Percentiles rank a stretch among this genome's conserved stretches.
Evolutionary conservation across 2,888 invertebrate genomes (phyloP).

Genomic region (Alviniconcha strummeri): DNA sequence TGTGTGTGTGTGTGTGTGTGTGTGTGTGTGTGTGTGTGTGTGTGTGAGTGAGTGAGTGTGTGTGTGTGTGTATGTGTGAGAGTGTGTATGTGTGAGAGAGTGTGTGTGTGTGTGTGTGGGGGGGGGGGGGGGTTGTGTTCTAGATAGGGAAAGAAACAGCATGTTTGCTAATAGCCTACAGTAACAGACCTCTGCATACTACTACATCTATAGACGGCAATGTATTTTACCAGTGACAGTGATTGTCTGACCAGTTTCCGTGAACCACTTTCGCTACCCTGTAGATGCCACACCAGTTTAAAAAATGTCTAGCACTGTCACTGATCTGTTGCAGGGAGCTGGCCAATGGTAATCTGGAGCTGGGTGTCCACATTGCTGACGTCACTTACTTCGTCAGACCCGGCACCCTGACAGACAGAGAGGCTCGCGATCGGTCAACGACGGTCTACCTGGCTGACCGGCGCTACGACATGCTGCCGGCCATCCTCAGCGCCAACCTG

Average conservation of each 20-base stretch:
- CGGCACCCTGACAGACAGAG: slow-evolving; percentile 56
- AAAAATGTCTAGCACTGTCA: too few relatives aligned
- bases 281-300: too few relatives aligned
- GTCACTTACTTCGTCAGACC: slow-evolving; percentile 60
- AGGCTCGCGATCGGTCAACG: slow-evolving; percentile 57
- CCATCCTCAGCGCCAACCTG: slow-evolving; percentile 68
- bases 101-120: not conserved
- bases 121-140: not conserved
- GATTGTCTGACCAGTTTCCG: too few relatives aligned
- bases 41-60: too few relatives aligned
- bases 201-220: not conserved
- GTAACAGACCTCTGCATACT: too few relatives aligned
- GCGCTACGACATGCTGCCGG: slow-evolving; percentile 72
- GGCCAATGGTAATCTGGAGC: slow-evolving; percentile 63
- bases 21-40: not conserved
- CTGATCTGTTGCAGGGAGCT: slow-evolving; percentile 51
- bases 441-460: slow-evolving; percentile 69
- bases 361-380: slow-evolving; percentile 66
- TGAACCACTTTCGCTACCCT: too few relatives aligned
- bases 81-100: not conserved
- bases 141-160: not conserved
- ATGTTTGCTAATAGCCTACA: too few relatives aligned
- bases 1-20: not conserved
- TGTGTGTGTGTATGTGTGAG: not conserved
- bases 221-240: not conserved